Base-by-base conservation (phyloP, 2,797 vertebrate species). In the Ataeniobius toweri region DNA sequence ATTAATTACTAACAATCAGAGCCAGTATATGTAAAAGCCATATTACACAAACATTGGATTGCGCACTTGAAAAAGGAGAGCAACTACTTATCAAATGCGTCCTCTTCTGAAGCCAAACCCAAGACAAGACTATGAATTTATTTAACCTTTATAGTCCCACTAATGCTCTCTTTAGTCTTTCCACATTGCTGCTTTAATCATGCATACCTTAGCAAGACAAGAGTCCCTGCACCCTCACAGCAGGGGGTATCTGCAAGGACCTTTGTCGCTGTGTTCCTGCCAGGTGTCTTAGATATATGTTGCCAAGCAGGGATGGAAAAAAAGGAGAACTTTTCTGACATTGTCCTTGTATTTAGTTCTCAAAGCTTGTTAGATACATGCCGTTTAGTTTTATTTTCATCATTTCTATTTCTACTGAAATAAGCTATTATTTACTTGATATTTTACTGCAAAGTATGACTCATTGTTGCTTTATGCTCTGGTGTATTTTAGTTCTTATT, bases 1-100 rank as follows among this genome's bases (percentile, higher is more conserved):
- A 83, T 85, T 83, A 85, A 85, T 87, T 80, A 84, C 85, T 50
- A 84, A 91, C 73, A 77, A 68, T 85, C 80, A 58, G 65, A 71
- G 80, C 72, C 78, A 73, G 84, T 86, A 88, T 74, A 58, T 75
- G 46, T 73, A 80, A 36, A 71, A 56, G 81, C 80, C 48, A 76
- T 70, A 80, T 81, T 76, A 79, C 80, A 80, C 76, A 14, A 75
- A 56, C 46, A 55, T 79, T 78, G 69, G 18, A 71, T 71, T 74
- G 22, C 53, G 56, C 50, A 51, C 53, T 44, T 20, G 18, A 59
- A 75, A 77, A 59, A 78, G 9, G 46, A 53, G 75, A 80, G 51
- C 3, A 31, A 16, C 22, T 65, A 73, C 39, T n/a, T 41, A 26
- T 26, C 6, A 55, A 65, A 71, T 5, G 4, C 5, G 28, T 58